Base-by-base conservation (phyloP, 2,888 invertebrate genomes). In the Harpalus rufipes region DNA sequence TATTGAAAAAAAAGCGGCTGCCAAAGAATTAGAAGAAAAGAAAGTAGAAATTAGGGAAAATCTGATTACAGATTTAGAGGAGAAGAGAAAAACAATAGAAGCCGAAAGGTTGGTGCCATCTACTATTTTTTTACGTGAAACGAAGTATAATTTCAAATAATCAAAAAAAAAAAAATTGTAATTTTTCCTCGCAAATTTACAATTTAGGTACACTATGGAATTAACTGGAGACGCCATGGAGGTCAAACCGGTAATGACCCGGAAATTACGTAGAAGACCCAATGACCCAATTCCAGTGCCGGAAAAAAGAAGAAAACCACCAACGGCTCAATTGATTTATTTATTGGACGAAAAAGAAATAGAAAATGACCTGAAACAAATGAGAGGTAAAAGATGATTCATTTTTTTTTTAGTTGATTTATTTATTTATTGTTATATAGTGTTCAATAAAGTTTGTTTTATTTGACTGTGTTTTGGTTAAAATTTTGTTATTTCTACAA, bases 201-300 rank as follows among this genome's bases (percentile, higher is more conserved):
- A 12, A 51, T 44, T 6, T 16, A 81, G 81, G 83, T 94, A 95
- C 86, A 96, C 95, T 76, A 95, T 98, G 93, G 99, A 99, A 90
- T 91, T 99, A 0, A 97, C 97, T 81, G 97, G 96, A 86, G 97
- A 96, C 90, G 96, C 96, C 2, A 95, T 94, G 93, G 96, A 96
- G 93, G 96, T 96, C n/a, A 98, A 98, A 89, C 97, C 98, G 10
- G 96, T 97, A n/a, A 96, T 98, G 92, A 99, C 98, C 41, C 93
- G 99, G 32, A 99, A 98, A 91, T 92, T 99, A 32, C 92, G 99
- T 4, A 93, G 98, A 86, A 93, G 99, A 25, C 98, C 98, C 0
- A 98, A 99, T 90, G 98, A 98, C 90, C 98, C 98, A 0, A 93
- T 97, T 61, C 98, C 98, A 4, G 94, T 96, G 86, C 96, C 97